A percentile compares a stretch with the other conserved stretches of the same genome.
Evolutionary conservation across 1,140 invertebrate species (phyloP).

Genomic region (Harpegnathos saltator): DNA sequence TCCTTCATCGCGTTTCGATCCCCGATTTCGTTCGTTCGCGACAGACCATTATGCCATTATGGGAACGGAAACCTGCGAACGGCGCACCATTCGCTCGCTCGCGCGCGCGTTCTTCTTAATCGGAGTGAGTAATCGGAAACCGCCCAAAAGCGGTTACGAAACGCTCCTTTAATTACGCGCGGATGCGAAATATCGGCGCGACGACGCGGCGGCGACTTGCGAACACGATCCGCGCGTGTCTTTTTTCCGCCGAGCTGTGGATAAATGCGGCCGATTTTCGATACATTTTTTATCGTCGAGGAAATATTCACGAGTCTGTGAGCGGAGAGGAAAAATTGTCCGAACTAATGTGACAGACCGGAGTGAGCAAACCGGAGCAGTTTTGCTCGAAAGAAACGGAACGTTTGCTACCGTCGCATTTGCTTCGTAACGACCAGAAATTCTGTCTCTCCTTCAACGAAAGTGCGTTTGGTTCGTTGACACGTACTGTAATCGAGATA

Average conservation of each 20-base stretch:
- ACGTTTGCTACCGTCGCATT: too few relatives aligned
- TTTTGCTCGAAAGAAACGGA: too few relatives aligned
- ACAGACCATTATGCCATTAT: conserved; percentile 39
- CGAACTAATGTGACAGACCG: too few relatives aligned
- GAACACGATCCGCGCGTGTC: conserved; percentile 38
- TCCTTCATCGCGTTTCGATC: too few relatives aligned
- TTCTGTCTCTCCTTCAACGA: too few relatives aligned
- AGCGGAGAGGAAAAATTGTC: too few relatives aligned
- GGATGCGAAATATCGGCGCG: conserved; percentile 41
- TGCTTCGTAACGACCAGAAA: too few relatives aligned
- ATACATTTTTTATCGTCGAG: not conserved
- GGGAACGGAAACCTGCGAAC: conserved; percentile 53
- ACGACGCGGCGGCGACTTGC: conserved; percentile 42
- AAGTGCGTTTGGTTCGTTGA: too few relatives aligned
- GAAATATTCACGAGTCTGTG: not conserved
- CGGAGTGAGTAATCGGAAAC: conserved; percentile 71
- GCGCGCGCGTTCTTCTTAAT: conserved; percentile 46
- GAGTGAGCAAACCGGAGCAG: too few relatives aligned
- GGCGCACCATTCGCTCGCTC: conserved; percentile 52
- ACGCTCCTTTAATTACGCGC: conserved; percentile 75
- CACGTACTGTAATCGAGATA: not conserved
- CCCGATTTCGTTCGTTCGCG: not conserved
- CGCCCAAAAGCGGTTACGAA: conserved; percentile 70
- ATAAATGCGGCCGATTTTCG: not conserved
- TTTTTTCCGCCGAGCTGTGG: not conserved